Evolutionary conservation across 2,888 invertebrate genomes (phyloP).

Genomic region (Eilema sororculum): DNA sequence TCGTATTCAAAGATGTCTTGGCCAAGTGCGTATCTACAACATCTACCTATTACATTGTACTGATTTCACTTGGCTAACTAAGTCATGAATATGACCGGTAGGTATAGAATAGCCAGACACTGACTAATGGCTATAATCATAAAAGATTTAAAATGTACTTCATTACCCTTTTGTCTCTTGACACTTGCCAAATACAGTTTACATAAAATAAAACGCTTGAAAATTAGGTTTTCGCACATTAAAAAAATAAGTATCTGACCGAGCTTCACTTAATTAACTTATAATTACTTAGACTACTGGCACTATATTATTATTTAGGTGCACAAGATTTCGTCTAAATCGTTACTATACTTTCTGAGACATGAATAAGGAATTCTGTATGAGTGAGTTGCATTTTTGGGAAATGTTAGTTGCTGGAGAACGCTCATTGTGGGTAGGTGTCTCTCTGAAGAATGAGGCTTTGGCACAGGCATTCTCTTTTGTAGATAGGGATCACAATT

Average conservation of each 20-base stretch:
- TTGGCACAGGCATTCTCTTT: too few species aligned
- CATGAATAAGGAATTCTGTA: too few species aligned
- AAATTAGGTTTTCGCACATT: not conserved
- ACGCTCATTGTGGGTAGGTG: too few species aligned
- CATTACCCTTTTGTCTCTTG: not conserved
- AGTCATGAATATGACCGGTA: not conserved
- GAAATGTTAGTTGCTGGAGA: too few species aligned
- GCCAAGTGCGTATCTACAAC: conserved; percentile 4
- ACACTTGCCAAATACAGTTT: not conserved
- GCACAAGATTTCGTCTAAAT: too few species aligned
- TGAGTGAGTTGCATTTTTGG: too few species aligned
- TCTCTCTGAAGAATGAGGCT: too few species aligned
- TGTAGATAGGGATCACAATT: too few species aligned
- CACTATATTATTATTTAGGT: not conserved
- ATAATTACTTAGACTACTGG: not conserved
- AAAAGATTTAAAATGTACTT: not conserved
- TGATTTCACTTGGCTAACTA: conserved; percentile 21
- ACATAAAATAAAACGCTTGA: not conserved
- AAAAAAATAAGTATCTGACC: not conserved
- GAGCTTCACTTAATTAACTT: not conserved
- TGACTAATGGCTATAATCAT: conserved; percentile 2
- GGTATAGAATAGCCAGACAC: not conserved
- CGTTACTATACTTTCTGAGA: too few species aligned
- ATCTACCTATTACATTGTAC: conserved; percentile 3
- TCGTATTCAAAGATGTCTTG: not conserved